Conservation (phyloP, 2,797 vertebrate species). For the Neomorphus geoffroyi region DNA sequence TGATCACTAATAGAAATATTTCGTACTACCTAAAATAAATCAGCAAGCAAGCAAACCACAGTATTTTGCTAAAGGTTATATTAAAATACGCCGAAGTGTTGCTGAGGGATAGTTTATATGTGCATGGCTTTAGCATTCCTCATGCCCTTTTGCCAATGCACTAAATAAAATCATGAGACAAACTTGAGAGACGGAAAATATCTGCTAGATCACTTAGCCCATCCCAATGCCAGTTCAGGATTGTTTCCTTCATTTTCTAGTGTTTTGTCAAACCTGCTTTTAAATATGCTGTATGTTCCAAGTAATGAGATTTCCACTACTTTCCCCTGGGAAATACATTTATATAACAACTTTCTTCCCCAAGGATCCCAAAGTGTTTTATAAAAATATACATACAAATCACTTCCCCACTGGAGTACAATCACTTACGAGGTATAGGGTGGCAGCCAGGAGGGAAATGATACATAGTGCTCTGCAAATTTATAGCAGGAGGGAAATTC, state of each 20-base stretch:
- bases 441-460: constrained; percentile 59
- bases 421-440: constrained; percentile 62
- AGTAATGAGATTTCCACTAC: constrained; percentile 70
- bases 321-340: constrained; percentile 71
- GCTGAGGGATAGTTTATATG: constrained; percentile 31
- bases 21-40: constrained; percentile 66
- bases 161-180: constrained; percentile 55
- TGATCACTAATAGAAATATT: constrained; percentile 75
- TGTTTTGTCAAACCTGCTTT: constrained; percentile 67
- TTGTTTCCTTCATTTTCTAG: constrained; percentile 64
- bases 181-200: constrained; percentile 54
- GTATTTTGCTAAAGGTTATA: constrained; percentile 65
- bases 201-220: constrained; percentile 61
- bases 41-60: constrained; percentile 67
- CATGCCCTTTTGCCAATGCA: constrained; percentile 36
- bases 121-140: constrained; percentile 27
- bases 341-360: constrained; percentile 71
- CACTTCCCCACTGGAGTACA: constrained; percentile 62
- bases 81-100: constrained; percentile 42
- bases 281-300: constrained; percentile 65
- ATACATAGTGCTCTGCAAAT: constrained; percentile 39
- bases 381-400: constrained; percentile 72
- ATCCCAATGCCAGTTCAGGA: constrained; percentile 47
- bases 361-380: constrained; percentile 67
- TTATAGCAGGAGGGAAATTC: constrained; percentile 49